These are phyloP conservation scores for Apistogramma diplotaenia DNA, from an alignment of 2,113 vertebrate genomes.

Conservation along the genomic window DNA sequence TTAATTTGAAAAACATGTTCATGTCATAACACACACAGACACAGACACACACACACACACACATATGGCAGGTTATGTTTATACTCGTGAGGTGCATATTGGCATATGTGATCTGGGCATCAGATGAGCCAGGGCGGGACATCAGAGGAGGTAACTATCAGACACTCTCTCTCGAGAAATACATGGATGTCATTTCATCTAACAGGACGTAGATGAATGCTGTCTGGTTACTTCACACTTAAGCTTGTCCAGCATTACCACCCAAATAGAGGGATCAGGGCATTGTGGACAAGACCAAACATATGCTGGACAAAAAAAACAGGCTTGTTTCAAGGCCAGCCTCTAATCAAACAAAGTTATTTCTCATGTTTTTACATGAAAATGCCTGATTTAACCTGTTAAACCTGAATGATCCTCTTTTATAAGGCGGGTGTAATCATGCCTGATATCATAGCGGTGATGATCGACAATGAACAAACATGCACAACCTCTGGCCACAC, in stretches of 20 bases:
- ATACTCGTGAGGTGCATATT: not conserved
- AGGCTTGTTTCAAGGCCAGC: not conserved
- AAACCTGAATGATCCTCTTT: not conserved
- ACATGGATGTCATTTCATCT: not conserved
- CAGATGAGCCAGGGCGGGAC: not conserved
- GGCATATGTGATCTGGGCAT: not conserved
- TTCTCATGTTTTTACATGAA: not conserved
- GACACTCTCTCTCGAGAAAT: not conserved
- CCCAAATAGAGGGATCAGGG: not conserved
- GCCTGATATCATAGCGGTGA: not conserved
- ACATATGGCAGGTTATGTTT: not conserved
- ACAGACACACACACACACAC: not conserved
- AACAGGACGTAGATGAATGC: not conserved
- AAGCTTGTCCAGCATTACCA: not conserved
- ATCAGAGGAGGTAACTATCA: not conserved
- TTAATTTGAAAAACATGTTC: not conserved
- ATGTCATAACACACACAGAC: not conserved
- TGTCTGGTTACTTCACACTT: not conserved
- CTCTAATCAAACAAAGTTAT: not conserved
- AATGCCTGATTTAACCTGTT: not conserved
- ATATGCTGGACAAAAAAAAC: not conserved
- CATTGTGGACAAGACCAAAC: not conserved
- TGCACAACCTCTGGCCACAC: not conserved
- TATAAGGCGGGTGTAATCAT: not conserved
- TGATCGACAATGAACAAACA: not conserved